phyloP scores from a whole-genome alignment of 2,888 invertebrate species.

The Oxyscelio sp. region DNA sequence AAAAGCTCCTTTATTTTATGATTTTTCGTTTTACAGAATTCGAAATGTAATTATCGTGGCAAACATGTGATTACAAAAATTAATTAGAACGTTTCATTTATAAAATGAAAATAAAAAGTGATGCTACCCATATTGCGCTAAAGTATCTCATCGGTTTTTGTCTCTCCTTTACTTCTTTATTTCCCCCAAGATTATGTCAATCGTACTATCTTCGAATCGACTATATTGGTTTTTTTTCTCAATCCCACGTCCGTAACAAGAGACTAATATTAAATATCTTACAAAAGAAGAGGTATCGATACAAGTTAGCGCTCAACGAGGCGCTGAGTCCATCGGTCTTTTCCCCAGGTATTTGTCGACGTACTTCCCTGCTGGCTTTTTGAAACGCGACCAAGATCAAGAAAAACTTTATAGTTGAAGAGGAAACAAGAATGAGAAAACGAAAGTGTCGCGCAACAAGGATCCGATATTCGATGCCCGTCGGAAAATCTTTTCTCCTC shows the following conservation, averaged over 20 bases:
- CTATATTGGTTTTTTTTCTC: conserved; percentile 1
- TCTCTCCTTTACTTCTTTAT: neutral
- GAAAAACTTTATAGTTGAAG: conserved; percentile 1
- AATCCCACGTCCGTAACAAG: conserved; percentile 5
- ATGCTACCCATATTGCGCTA: neutral
- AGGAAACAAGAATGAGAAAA: conserved; percentile 15
- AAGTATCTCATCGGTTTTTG: neutral
- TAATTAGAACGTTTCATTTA: neutral
- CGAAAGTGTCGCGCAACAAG: conserved; percentile 11
- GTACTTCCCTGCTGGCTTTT: neutral
- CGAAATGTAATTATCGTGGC: too few relatives aligned
- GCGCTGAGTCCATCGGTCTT: neutral
- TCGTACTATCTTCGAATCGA: conserved; percentile 6
- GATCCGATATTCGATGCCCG: neutral
- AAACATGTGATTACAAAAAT: neutral
- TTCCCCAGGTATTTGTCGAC: neutral
- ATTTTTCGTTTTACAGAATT: too few relatives aligned
- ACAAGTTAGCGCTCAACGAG: conserved; percentile 1
- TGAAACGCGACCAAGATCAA: neutral
- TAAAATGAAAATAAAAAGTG: neutral
- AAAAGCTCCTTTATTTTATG: too few relatives aligned
- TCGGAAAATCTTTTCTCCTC: neutral
- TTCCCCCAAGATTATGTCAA: conserved; percentile 13
- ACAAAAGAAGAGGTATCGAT: conserved; percentile 5
- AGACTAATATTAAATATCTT: neutral